Evolutionary conservation across 1,140 invertebrate genomes (phyloP).

Genomic region (Drosophila tristis): DNA sequence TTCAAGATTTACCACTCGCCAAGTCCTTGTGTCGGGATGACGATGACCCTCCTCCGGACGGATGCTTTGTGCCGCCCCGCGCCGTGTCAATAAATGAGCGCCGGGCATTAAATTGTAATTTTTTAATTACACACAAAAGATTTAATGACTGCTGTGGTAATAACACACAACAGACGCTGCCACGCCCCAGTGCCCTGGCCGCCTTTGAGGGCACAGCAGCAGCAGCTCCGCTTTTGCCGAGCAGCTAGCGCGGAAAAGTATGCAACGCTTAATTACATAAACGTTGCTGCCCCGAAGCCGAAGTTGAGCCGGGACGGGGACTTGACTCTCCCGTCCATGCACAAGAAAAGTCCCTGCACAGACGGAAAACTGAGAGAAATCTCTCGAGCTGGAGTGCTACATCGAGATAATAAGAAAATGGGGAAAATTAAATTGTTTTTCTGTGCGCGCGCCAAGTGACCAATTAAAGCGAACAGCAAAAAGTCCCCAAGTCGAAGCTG

Average conservation of each 20-base stretch:
- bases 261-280: slow-evolving; percentile 78
- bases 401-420: slow-evolving; percentile 80
- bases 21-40: background rate
- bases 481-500: slow-evolving; percentile 49
- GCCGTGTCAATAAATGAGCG: slow-evolving; percentile 71
- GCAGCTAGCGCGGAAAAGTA: slow-evolving; percentile 41
- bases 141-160: slow-evolving; percentile 75
- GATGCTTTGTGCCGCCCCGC: slow-evolving; percentile 19
- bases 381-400: slow-evolving; percentile 57
- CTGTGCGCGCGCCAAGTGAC: slow-evolving; percentile 74
- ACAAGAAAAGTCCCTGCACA: background rate
- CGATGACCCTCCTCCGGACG: background rate
- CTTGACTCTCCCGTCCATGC: background rate
- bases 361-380: slow-evolving; percentile 17
- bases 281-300: slow-evolving; percentile 26
- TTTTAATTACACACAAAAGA: slow-evolving; percentile 81
- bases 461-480: slow-evolving; percentile 73
- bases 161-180: slow-evolving; percentile 66
- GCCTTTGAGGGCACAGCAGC: too few species aligned
- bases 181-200: slow-evolving; percentile 8
- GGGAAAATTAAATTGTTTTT: slow-evolving; percentile 80
- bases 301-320: slow-evolving; percentile 11
- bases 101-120: slow-evolving; percentile 78
- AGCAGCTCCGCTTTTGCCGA: too few species aligned
- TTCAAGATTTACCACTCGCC: slow-evolving; percentile 22